phyloP scores from a whole-genome alignment of 2,113 vertebrate genomes.

The Psittacus erithacus region DNA sequence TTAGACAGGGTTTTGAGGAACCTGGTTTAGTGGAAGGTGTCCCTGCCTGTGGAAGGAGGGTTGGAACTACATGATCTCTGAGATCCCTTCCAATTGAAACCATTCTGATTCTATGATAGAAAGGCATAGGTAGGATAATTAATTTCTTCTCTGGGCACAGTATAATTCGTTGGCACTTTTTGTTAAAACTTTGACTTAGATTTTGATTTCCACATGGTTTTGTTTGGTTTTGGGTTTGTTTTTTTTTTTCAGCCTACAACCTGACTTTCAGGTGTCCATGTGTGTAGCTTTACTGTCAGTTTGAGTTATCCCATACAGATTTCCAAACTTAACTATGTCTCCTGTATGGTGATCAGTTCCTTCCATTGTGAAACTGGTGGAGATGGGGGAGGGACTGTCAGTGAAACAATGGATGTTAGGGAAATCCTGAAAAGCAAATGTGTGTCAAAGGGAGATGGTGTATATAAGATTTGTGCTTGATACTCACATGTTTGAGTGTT shows the following conservation, averaged over 20 bases:
- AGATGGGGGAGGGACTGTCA: not conserved
- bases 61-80: not conserved
- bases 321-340: not conserved
- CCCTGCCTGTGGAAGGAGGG: not conserved
- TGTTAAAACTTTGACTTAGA: not conserved
- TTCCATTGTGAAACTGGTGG: not conserved
- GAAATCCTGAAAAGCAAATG: not conserved
- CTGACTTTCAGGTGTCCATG: not conserved
- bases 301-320: not conserved
- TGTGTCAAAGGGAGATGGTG: not conserved
- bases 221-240: not conserved
- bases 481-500: not conserved
- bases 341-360: accelerated
- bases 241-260: not conserved
- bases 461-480: not conserved
- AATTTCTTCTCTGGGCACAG: not conserved
- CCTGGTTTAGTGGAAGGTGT: not conserved
- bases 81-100: not conserved
- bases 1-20: not conserved
- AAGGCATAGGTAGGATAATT: not conserved
- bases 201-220: not conserved
- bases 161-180: not conserved
- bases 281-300: not conserved
- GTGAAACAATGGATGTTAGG: not conserved
- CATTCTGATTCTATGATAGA: not conserved